Evolutionary conservation across 2,888 invertebrate genomes (phyloP).

Genomic region (Pegoplata infirma): DNA sequence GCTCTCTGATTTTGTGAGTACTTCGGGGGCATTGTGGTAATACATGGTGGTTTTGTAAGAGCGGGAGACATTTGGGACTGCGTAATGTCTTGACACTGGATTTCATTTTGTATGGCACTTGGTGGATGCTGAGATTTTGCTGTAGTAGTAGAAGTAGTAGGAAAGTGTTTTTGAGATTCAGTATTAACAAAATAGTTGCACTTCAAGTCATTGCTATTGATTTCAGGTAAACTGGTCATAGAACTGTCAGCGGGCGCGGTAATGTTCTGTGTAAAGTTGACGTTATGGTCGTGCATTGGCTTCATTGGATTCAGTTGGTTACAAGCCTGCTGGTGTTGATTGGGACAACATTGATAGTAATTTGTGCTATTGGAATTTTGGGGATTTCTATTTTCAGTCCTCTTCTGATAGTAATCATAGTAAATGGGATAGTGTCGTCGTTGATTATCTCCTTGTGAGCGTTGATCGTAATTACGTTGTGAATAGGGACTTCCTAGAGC

Average conservation of each 20-base stretch:
- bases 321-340: slow-evolving; percentile 7
- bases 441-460: slow-evolving; percentile 11
- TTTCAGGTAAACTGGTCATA: slow-evolving; percentile 72
- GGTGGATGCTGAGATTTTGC: slow-evolving; percentile 42
- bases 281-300: slow-evolving; percentile 1
- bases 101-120: slow-evolving; percentile 74
- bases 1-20: slow-evolving; percentile 33
- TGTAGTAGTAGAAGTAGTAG: not conserved
- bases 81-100: slow-evolving; percentile 80
- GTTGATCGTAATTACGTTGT: slow-evolving; percentile 61
- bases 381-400: not conserved
- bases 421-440: slow-evolving; percentile 53
- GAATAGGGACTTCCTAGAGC: slow-evolving; percentile 65
- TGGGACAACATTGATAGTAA: slow-evolving; percentile 25
- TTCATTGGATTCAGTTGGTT: slow-evolving; percentile 11
- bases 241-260: slow-evolving; percentile 69
- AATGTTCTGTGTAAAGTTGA: slow-evolving; percentile 16
- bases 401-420: slow-evolving; percentile 60
- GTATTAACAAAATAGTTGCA: slow-evolving; percentile 5
- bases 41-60: slow-evolving; percentile 15
- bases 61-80: slow-evolving; percentile 80
- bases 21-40: slow-evolving; percentile 25
- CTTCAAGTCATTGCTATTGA: slow-evolving; percentile 36
- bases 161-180: not conserved
- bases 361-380: slow-evolving; percentile 41